Evolutionary conservation across 2,113 vertebrate genomes (phyloP).

Genomic region (Patagioenas fasciata): DNA sequence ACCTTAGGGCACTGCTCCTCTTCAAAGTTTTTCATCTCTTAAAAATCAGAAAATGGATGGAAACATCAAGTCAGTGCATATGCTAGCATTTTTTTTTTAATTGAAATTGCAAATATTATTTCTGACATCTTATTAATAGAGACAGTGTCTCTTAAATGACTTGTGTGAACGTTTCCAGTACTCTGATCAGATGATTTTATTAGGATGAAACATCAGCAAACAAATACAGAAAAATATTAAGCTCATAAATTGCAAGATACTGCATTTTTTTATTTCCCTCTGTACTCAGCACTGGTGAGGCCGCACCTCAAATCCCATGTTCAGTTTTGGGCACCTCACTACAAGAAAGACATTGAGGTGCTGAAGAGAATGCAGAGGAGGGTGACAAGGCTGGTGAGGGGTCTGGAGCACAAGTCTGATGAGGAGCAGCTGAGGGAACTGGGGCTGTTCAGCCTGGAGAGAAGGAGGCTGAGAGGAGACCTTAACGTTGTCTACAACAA

Average conservation of each 20-base stretch:
- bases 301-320: too few species aligned
- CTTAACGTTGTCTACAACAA: too few species aligned
- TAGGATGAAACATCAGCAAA: background rate
- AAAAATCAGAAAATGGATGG: background rate
- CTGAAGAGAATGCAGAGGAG: too few species aligned
- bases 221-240: background rate
- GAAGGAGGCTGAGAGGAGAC: too few species aligned
- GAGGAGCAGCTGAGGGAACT: too few species aligned
- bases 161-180: background rate
- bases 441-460: too few species aligned
- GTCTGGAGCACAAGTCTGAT: too few species aligned
- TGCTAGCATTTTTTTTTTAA: slow-evolving; percentile 5
- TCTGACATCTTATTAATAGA: slow-evolving; percentile 26
- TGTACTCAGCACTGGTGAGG: too few species aligned
- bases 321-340: too few species aligned
- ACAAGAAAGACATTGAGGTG: too few species aligned
- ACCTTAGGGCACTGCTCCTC: background rate
- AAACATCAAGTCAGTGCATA: background rate
- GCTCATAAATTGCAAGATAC: background rate
- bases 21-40: background rate
- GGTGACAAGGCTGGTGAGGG: too few species aligned
- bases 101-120: background rate
- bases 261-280: background rate
- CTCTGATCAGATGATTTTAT: background rate
- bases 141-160: background rate